phyloP scores from a whole-genome alignment of 2,888 invertebrate species.

The Watsonalla binaria region DNA sequence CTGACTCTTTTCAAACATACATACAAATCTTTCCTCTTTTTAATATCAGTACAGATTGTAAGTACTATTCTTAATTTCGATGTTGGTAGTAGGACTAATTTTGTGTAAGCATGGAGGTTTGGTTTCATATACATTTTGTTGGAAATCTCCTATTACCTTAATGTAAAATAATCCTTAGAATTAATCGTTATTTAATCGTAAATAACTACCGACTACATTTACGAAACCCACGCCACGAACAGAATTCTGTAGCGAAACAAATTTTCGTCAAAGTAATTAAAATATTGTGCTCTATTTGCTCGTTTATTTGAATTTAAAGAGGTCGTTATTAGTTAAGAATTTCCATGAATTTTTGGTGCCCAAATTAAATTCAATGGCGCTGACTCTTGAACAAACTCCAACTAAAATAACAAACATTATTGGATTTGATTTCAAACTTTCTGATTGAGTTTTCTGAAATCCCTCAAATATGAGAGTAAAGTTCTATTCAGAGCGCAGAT shows the following conservation, averaged over 20 bases:
- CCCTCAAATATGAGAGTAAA: slow-evolving; percentile 10
- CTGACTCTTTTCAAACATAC: too few relatives aligned
- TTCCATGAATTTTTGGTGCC: slow-evolving; percentile 28
- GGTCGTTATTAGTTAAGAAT: slow-evolving; percentile 15
- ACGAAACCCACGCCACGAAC: neutral
- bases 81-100: too few relatives aligned
- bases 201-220: neutral
- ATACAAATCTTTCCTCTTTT: too few relatives aligned
- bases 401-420: slow-evolving; percentile 39
- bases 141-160: too few relatives aligned
- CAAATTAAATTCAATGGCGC: slow-evolving; percentile 29
- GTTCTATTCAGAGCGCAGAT: slow-evolving; percentile 7
- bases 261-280: neutral
- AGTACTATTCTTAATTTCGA: too few relatives aligned
- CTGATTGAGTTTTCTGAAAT: slow-evolving; percentile 26
- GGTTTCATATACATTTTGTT: too few relatives aligned
- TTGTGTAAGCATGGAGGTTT: too few relatives aligned
- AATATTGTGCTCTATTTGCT: neutral
- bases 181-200: neutral
- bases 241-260: neutral
- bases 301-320: neutral
- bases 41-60: too few relatives aligned
- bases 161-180: too few relatives aligned
- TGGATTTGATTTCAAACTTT: slow-evolving; percentile 34
- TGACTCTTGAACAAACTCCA: slow-evolving; percentile 27